A percentile compares a stretch with the other conserved stretches of the same genome.
Evolutionary conservation across 2,797 vertebrate species (phyloP).

Genomic region (Petrocephalus sullivani): DNA sequence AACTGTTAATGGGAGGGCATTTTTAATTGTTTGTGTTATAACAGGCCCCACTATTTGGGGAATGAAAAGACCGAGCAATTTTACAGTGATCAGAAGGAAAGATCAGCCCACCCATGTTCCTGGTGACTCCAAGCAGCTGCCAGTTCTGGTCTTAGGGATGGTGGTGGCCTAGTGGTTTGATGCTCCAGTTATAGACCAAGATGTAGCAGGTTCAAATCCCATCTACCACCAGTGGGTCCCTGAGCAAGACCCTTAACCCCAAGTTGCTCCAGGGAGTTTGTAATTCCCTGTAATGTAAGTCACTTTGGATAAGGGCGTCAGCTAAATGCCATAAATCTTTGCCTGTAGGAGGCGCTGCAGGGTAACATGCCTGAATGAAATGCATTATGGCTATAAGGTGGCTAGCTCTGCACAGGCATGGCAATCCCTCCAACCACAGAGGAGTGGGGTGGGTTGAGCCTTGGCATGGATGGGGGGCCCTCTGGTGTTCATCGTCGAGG

Average conservation of each 20-base stretch:
- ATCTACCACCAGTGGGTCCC: no score
- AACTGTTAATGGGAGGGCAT: neutral
- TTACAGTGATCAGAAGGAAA: neutral
- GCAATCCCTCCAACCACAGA: constrained; percentile 24
- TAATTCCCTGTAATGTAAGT: no score
- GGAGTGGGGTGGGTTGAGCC: constrained; percentile 31
- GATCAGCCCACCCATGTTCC: neutral
- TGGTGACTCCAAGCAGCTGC: neutral
- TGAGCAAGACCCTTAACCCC: no score
- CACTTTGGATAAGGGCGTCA: no score
- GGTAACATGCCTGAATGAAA: constrained; percentile 36
- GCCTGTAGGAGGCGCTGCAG: constrained; percentile 25
- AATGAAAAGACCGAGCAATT: neutral
- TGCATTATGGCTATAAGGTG: constrained; percentile 50
- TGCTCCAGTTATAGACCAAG: no score
- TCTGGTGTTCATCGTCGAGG: constrained; percentile 58
- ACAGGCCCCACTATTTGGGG: neutral
- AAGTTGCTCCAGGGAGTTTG: no score
- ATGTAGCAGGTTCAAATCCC: no score
- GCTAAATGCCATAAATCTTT: no score
- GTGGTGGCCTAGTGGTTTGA: no score
- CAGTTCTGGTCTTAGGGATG: no score
- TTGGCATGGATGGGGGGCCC: constrained; percentile 58
- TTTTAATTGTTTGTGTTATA: neutral
- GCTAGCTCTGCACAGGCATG: constrained; percentile 59